Percentiles rank a stretch among this genome's conserved stretches.
phyloP scores from a whole-genome alignment of 1,140 invertebrate species.

The Homalodisca vitripennis region DNA sequence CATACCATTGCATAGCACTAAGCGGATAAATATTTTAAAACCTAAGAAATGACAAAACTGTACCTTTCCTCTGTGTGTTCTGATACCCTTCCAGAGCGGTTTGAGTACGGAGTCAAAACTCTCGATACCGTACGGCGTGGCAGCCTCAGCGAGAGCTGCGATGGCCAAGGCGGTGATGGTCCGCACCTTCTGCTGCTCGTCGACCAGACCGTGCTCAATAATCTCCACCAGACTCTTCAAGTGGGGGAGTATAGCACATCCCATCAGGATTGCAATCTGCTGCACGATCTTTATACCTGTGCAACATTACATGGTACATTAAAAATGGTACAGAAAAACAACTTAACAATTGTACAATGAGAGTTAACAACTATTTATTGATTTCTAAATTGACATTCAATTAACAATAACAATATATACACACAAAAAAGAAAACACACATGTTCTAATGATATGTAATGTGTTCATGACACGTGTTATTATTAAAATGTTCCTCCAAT shows the following conservation, averaged over 20 bases:
- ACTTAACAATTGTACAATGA: too few relatives aligned
- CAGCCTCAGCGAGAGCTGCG: slow-evolving; percentile 95
- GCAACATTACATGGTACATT: too few relatives aligned
- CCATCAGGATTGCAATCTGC: slow-evolving; percentile 99
- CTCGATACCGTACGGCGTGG: slow-evolving; percentile 99
- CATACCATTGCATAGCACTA: too few relatives aligned
- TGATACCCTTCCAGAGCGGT: slow-evolving; percentile 98
- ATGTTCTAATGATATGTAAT: too few relatives aligned
- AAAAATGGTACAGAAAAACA: too few relatives aligned
- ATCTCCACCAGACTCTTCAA: slow-evolving; percentile 98
- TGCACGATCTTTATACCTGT: slow-evolving; percentile 98
- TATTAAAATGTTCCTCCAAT: too few relatives aligned
- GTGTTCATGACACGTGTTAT: too few relatives aligned
- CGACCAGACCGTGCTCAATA: slow-evolving; percentile 94
- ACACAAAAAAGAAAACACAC: too few relatives aligned
- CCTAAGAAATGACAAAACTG: too few relatives aligned
- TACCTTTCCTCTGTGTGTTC: slow-evolving; percentile 93
- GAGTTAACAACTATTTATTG: neutral
- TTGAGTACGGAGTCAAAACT: slow-evolving; percentile 99
- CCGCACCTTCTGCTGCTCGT: slow-evolving; percentile 87
- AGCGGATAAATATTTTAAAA: too few relatives aligned
- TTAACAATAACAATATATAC: neutral
- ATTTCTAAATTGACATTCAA: neutral
- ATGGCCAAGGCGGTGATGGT: slow-evolving; percentile 99
- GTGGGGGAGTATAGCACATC: slow-evolving; percentile 98